Conservation (phyloP, 2,113 vertebrate species). For the Phylloscopus trochiloides region DNA sequence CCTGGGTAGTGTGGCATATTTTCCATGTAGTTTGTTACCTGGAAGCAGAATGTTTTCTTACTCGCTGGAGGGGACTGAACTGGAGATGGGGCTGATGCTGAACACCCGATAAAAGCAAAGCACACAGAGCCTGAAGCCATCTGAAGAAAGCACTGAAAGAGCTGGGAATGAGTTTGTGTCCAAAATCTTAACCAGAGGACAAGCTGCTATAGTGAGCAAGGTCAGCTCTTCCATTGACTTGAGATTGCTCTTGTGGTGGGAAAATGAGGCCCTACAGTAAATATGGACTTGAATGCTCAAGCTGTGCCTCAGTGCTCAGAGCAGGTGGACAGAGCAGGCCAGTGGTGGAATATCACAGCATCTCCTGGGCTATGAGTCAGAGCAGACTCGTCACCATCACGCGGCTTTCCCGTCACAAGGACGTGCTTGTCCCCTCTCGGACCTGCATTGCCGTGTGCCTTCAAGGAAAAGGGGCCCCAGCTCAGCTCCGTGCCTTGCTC, state of each 20-base stretch:
- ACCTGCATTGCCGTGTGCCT: fast-evolving
- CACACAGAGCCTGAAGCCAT: background rate
- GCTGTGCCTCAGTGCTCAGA: background rate
- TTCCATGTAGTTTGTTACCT: background rate
- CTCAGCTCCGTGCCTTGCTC: background rate
- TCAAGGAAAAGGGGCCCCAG: background rate
- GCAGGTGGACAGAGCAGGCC: background rate
- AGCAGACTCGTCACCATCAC: background rate
- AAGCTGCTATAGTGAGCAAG: background rate
- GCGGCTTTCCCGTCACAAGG: background rate
- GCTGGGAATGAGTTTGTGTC: background rate
- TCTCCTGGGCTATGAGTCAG: background rate
- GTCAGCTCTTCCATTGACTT: background rate
- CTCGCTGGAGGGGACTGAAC: background rate
- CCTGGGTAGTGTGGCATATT: background rate
- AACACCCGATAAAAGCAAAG: background rate
- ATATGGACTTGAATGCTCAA: background rate
- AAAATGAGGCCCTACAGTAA: background rate
- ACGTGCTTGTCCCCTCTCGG: background rate
- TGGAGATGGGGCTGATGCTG: background rate
- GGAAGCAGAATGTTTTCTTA: background rate
- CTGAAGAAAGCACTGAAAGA: background rate
- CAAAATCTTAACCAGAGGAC: background rate
- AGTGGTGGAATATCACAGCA: background rate
- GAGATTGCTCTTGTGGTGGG: background rate